A percentile compares a stretch with the other conserved stretches of the same genome.
Evolutionary conservation across 2,888 invertebrate genomes (phyloP).

Genomic region (Aleiodes testaceus): DNA sequence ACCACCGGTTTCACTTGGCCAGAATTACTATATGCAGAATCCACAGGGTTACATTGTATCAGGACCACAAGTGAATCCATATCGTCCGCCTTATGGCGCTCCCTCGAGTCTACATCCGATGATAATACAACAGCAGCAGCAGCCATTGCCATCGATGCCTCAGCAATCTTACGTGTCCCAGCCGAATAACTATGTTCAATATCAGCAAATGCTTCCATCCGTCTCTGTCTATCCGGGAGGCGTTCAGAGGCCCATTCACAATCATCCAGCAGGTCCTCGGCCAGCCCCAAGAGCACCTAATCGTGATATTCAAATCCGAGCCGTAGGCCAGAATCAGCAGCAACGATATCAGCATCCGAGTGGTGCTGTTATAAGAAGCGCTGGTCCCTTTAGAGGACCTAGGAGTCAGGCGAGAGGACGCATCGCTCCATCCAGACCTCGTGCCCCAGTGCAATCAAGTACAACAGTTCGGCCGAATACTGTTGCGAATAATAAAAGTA

Average conservation of each 20-base stretch:
- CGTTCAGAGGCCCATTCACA: neutral
- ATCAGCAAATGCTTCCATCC: constrained; percentile 41
- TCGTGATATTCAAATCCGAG: constrained; percentile 32
- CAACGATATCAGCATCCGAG: constrained; percentile 39
- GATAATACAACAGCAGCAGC: constrained; percentile 27
- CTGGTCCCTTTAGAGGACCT: constrained; percentile 44
- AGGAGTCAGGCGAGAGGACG: constrained; percentile 41
- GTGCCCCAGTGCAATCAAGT: constrained; percentile 41
- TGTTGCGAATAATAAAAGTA: constrained; percentile 25
- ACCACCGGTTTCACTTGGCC: constrained; percentile 49
- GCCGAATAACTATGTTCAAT: constrained; percentile 44
- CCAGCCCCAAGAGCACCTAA: constrained; percentile 10
- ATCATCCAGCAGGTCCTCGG: neutral
- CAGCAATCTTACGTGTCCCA: constrained; percentile 30
- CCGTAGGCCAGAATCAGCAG: constrained; percentile 22
- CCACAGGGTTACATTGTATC: constrained; percentile 53
- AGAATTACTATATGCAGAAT: constrained; percentile 60
- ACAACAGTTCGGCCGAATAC: constrained; percentile 37
- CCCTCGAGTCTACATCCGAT: constrained; percentile 32
- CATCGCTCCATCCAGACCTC: constrained; percentile 5
- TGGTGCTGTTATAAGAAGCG: constrained; percentile 28
- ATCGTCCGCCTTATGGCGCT: constrained; percentile 34
- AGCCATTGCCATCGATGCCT: neutral
- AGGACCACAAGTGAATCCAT: constrained; percentile 49
- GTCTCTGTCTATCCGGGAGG: constrained; percentile 37